Evolutionary conservation across 2,888 invertebrate genomes (phyloP).

Genomic region (Leptopilina myrica): DNA sequence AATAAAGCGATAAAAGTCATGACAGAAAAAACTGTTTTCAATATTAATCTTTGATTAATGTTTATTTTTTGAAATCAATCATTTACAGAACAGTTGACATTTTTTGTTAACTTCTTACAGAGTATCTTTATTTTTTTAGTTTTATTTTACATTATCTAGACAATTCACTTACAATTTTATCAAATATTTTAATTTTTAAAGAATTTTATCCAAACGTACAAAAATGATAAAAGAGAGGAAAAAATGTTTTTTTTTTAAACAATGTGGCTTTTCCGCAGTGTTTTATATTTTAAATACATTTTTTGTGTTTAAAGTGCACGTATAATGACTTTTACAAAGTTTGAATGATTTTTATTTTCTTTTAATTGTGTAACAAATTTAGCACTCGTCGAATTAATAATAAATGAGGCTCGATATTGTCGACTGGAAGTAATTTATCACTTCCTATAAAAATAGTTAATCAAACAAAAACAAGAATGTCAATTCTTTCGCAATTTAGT

Average conservation of each 20-base stretch:
- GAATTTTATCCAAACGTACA: background rate
- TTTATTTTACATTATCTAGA: background rate
- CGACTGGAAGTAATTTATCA: too few species aligned
- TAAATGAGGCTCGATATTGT: background rate
- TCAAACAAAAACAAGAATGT: too few species aligned
- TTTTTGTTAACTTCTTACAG: background rate
- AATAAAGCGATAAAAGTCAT: slow-evolving; percentile 8
- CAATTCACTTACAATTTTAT: background rate
- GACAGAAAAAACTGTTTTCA: background rate
- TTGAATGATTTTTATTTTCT: slow-evolving; percentile 2
- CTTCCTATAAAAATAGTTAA: too few species aligned
- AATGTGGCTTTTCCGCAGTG: background rate
- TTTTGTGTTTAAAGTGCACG: slow-evolving; percentile 24
- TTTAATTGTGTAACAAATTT: background rate
- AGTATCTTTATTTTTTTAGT: background rate
- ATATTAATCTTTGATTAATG: background rate
- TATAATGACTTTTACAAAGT: slow-evolving; percentile 21
- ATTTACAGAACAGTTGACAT: background rate
- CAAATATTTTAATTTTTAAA: background rate
- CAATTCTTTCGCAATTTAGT: too few species aligned
- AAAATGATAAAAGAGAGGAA: background rate
- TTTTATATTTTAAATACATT: slow-evolving; percentile 20
- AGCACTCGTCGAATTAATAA: background rate
- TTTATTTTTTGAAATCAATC: background rate
- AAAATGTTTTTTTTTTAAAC: background rate